phyloP scores from a whole-genome alignment of 1,140 invertebrate species.

The Pseudomyrmex cubaensis region DNA sequence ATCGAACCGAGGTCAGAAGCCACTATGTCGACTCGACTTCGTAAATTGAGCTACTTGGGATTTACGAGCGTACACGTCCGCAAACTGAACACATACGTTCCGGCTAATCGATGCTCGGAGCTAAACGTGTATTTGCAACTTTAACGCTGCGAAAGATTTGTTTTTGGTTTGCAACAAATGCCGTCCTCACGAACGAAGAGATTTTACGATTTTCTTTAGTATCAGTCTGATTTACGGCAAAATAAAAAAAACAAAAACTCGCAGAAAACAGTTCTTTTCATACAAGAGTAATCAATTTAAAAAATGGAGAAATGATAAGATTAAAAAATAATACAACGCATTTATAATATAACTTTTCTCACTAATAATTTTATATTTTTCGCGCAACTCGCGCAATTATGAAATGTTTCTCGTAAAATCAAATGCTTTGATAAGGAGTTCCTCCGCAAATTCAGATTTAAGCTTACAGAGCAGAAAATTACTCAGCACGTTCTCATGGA shows the following conservation, averaged over 20 bases:
- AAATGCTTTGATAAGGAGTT: slow-evolving; percentile 6
- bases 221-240: no score
- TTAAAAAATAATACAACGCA: neutral
- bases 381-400: neutral
- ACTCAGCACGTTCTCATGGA: slow-evolving; percentile 1
- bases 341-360: neutral
- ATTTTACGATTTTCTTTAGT: no score
- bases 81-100: neutral
- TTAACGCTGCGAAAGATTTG: neutral
- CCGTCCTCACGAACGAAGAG: no score
- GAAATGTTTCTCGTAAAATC: neutral
- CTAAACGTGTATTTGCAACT: neutral
- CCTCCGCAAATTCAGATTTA: slow-evolving; percentile 15
- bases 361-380: slow-evolving; percentile 24
- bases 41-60: neutral
- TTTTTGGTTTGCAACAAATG: no score
- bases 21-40: neutral
- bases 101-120: neutral
- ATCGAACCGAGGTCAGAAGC: slow-evolving; percentile 1
- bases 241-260: no score
- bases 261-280: no score
- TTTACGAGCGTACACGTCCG: slow-evolving; percentile 15
- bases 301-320: no score
- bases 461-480: slow-evolving; percentile 21
- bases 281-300: no score